Conservation (phyloP, 2,797 vertebrate genomes). For the Staurois parvus region DNA sequence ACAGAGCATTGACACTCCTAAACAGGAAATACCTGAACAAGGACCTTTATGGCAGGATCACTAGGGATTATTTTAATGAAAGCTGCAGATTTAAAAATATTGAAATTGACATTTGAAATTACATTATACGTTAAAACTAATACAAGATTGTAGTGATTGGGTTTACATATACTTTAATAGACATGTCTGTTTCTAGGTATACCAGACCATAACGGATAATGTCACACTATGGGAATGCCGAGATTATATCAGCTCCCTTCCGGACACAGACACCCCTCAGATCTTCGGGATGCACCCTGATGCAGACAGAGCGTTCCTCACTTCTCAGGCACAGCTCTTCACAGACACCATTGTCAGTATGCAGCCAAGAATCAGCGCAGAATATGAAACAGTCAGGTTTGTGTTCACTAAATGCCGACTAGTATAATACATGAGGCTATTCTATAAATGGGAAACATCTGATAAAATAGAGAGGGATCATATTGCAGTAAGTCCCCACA, state of each 20-base stretch:
- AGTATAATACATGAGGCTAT: no score
- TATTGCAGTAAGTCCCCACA: no score
- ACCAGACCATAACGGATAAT: constrained; percentile 53
- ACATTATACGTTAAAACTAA: no score
- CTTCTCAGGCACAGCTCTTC: constrained; percentile 63
- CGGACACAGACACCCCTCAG: constrained; percentile 67
- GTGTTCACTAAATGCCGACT: background rate
- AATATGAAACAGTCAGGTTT: constrained; percentile 61
- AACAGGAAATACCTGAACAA: no score
- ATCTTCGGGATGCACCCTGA: constrained; percentile 69
- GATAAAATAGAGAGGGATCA: no score
- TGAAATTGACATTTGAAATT: background rate
- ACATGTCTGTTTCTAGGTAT: constrained; percentile 62
- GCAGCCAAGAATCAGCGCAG: constrained; percentile 58
- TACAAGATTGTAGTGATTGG: no score
- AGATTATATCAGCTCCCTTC: constrained; percentile 65
- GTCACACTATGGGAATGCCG: constrained; percentile 64
- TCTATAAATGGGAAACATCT: no score
- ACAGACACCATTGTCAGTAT: constrained; percentile 64
- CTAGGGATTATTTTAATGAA: no score
- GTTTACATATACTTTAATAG: background rate
- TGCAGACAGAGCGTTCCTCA: constrained; percentile 59
- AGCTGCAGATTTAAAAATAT: background rate
- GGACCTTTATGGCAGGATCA: no score
- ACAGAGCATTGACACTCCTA: no score